Evolutionary conservation across 2,888 invertebrate genomes (phyloP).

Genomic region (Lissocephala sabroskyi): DNA sequence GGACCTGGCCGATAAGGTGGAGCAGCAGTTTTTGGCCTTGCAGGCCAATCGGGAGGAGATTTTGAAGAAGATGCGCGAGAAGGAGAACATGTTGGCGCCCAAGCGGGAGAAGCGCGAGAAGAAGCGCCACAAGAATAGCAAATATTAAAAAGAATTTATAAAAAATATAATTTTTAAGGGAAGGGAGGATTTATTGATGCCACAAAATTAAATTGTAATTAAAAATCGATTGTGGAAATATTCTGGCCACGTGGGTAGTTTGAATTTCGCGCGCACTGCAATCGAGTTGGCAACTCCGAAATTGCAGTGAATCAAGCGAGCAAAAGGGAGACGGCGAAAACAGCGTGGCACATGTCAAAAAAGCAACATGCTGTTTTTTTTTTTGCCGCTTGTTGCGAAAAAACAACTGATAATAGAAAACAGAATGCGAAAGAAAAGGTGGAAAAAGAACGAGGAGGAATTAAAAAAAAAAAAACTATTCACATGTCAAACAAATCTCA

Average conservation of each 20-base stretch:
- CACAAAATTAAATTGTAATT: too few relatives aligned
- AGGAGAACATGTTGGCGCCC: slow-evolving; percentile 12
- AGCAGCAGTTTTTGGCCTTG: slow-evolving; percentile 28
- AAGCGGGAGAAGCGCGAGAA: slow-evolving; percentile 6
- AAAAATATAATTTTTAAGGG: too few relatives aligned
- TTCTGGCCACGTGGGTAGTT: too few relatives aligned
- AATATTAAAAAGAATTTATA: slow-evolving; percentile 6
- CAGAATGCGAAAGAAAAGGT: neutral
- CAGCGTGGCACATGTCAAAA: slow-evolving; percentile 50
- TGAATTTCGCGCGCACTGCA: slow-evolving; percentile 16
- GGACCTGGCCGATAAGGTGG: slow-evolving; percentile 13
- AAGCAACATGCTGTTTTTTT: slow-evolving; percentile 44
- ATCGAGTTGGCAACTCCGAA: slow-evolving; percentile 36
- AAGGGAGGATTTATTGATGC: too few relatives aligned
- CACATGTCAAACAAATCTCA: neutral
- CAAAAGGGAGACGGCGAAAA: slow-evolving; percentile 30
- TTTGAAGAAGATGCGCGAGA: slow-evolving; percentile 23
- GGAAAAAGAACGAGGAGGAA: neutral
- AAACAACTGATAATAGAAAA: too few relatives aligned
- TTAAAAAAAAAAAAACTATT: neutral
- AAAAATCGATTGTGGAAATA: too few relatives aligned
- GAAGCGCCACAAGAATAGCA: slow-evolving; percentile 10
- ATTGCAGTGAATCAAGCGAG: slow-evolving; percentile 28
- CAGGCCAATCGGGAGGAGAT: slow-evolving; percentile 12
- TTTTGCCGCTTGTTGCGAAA: slow-evolving; percentile 1